These are phyloP conservation scores for Myiotriccus ornatus DNA, from an alignment of 2,797 vertebrate species.

Conservation along the genomic window DNA sequence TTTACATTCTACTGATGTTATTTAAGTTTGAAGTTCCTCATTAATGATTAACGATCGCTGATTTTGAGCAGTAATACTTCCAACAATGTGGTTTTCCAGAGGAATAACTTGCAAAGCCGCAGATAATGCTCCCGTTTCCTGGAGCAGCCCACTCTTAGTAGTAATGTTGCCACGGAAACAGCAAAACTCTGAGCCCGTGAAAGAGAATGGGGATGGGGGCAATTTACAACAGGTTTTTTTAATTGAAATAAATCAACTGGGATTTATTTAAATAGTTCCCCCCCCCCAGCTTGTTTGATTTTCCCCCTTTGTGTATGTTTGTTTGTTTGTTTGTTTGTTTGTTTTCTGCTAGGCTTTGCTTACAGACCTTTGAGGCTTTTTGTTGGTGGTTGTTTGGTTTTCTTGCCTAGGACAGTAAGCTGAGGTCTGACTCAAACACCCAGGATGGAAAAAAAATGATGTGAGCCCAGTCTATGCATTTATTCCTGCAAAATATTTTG, in stretches of 20 bases:
- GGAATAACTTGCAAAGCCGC: constrained; percentile 61
- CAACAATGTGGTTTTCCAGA: constrained; percentile 15
- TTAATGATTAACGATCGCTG: background rate
- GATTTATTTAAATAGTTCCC: background rate
- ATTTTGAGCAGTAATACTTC: constrained; percentile 13
- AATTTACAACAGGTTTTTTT: constrained; percentile 34
- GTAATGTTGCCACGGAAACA: constrained; percentile 77
- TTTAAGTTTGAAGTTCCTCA: background rate
- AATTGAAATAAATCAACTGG: constrained; percentile 21
- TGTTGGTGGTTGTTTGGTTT: background rate
- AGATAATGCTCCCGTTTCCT: constrained; percentile 63
- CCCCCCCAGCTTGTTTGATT: background rate
- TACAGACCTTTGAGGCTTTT: background rate
- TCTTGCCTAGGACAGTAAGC: background rate
- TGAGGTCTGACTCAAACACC: background rate
- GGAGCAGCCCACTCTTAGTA: constrained; percentile 71
- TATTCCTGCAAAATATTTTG: background rate
- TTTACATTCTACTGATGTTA: background rate
- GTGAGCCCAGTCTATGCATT: background rate
- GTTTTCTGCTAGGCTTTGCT: background rate
- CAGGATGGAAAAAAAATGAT: background rate
- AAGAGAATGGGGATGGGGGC: constrained; percentile 3
- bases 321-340: background rate
- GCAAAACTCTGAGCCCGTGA: constrained; percentile 33
- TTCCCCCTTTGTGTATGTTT: background rate